Evolutionary conservation across 1,140 invertebrate genomes (phyloP).

Genomic region (Ostrea edulis): DNA sequence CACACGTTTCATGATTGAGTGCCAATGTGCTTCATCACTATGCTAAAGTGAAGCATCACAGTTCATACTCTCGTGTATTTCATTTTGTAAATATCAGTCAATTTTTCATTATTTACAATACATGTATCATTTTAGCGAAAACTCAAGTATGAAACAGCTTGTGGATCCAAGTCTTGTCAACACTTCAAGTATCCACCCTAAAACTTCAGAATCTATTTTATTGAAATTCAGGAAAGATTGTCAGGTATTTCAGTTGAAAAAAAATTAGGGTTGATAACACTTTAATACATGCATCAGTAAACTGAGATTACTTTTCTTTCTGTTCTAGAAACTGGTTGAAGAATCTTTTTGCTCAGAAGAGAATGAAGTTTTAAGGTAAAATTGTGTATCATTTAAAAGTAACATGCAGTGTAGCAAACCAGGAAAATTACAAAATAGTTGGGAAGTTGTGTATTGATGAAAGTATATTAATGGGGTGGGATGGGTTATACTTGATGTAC

Average conservation of each 20-base stretch:
- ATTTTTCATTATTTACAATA: too few species aligned
- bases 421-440: too few species aligned
- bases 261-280: neutral
- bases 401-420: too few species aligned
- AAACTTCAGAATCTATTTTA: conserved; percentile 14
- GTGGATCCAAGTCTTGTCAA: neutral
- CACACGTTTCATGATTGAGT: too few species aligned
- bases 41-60: too few species aligned
- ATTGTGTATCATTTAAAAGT: neutral
- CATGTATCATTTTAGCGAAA: neutral
- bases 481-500: too few species aligned
- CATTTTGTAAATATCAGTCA: too few species aligned
- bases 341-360: neutral
- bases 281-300: too few species aligned
- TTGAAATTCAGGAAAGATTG: conserved; percentile 1
- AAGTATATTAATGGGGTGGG: too few species aligned
- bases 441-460: too few species aligned
- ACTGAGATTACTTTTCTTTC: neutral
- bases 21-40: too few species aligned
- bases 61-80: too few species aligned
- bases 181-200: neutral
- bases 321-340: conserved; percentile 1
- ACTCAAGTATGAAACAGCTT: neutral
- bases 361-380: neutral
- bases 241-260: neutral